Base-by-base conservation (phyloP, 2,797 vertebrate species). In the Pipistrellus kuhlii region DNA sequence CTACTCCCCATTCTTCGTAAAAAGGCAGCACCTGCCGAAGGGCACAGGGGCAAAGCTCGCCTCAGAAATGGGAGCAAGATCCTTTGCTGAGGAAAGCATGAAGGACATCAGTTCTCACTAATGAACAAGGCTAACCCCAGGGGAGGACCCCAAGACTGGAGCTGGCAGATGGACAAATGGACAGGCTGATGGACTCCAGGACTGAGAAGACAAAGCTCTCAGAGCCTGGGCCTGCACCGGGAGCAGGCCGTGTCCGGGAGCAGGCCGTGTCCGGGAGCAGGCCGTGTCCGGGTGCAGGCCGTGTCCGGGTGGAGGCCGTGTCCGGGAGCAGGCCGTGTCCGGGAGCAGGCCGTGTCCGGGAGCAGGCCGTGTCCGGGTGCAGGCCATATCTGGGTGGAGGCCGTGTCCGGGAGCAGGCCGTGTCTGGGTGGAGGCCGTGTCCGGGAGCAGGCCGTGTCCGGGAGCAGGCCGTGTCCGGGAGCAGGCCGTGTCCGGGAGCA, bases 1-100 rank as follows among this genome's bases (percentile, higher is more conserved):
- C 55, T 92, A 78, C 85, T 76, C 85, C 77, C 89, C 69, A 46
- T 41, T 91, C 59, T 91, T 53, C 48, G 25, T 32, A 57, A 77
- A 95, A 94, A 81, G 85, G 93, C 55, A 94, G 71, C 90, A 88
- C 78, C 85, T 59, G 66, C 93, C 83, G 32, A 88, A 12, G 75
- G 80, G 89, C 66, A 77, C 23, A 38, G 46, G 38, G 62, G 48
- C 44, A 73, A 93, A 75, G 73, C 91, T 96, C 76, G 64, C 83
- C 72, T 94, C 87, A 72, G 82, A 95, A 88, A 94, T 9, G 32
- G 69, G 23, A 66, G 51, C 82, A 62, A 73, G 15, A 8, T 41
- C 64, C 77, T 93, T 64, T 84, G 90, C 80, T 72, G 48, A 93
- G 88, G 69, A 68, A 85, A 93, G 77, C 85, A 85, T 51, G 51